Conservation (phyloP, 2,888 invertebrate species). For the Melangyna quadrimaculata region DNA sequence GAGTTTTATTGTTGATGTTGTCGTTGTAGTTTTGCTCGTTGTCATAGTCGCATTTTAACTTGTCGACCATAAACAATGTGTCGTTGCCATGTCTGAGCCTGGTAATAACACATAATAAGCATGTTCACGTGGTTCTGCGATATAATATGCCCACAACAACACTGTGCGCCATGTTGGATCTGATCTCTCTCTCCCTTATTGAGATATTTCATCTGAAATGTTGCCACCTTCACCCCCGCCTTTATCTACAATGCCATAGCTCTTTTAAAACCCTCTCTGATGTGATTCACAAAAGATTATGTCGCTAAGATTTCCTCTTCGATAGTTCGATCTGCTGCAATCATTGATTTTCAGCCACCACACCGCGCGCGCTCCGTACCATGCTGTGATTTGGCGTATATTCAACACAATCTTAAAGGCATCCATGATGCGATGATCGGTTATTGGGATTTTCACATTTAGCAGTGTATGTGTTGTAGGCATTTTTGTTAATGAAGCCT, state of each 20-base stretch:
- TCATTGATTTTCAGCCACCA: constrained; percentile 8
- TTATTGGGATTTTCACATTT: not conserved
- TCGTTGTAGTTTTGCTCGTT: not conserved
- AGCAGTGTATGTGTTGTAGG: constrained; percentile 41
- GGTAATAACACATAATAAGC: constrained; percentile 72
- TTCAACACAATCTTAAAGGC: constrained; percentile 12
- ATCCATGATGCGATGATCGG: constrained; percentile 34
- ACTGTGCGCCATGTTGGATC: constrained; percentile 47
- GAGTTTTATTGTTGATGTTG: not conserved
- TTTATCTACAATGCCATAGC: not conserved
- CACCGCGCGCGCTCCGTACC: not conserved
- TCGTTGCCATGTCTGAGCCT: constrained; percentile 66
- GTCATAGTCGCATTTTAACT: constrained; percentile 21
- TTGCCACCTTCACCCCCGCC: constrained; percentile 27
- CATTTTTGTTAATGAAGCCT: constrained; percentile 71
- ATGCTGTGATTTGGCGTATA: not conserved
- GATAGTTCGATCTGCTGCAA: constrained; percentile 49
- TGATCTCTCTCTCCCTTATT: constrained; percentile 68
- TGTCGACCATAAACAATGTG: constrained; percentile 71
- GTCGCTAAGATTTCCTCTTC: constrained; percentile 63
- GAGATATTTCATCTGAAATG: constrained; percentile 66
- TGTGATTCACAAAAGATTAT: constrained; percentile 57
- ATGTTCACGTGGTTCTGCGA: constrained; percentile 58
- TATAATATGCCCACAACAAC: constrained; percentile 55
- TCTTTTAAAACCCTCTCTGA: not conserved